These are phyloP conservation scores for Colossoma macropomum DNA, from an alignment of 2,113 vertebrate genomes.

Conservation along the genomic window DNA sequence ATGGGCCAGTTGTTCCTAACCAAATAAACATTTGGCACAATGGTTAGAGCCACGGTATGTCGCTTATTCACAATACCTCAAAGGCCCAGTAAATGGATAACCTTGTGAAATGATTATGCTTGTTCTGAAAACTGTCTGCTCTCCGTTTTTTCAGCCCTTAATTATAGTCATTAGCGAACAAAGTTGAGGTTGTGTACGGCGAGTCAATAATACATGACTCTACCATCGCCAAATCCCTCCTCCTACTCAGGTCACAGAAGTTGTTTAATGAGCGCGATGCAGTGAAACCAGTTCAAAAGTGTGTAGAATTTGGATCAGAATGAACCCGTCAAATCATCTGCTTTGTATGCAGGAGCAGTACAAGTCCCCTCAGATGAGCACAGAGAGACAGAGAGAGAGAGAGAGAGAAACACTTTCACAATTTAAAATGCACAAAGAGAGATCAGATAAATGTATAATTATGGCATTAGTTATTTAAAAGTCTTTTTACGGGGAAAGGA, in stretches of 20 bases:
- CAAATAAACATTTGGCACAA: background rate
- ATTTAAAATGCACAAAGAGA: slow-evolving; percentile 35
- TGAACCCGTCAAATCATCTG: background rate
- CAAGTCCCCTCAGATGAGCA: slow-evolving; percentile 6
- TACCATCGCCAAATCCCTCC: slow-evolving; percentile 15
- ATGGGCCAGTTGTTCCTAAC: background rate
- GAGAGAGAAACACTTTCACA: background rate
- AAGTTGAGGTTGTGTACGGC: slow-evolving; percentile 30
- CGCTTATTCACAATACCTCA: slow-evolving; percentile 30
- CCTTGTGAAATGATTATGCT: slow-evolving; percentile 44
- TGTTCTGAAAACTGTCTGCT: slow-evolving; percentile 30
- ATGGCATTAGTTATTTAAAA: slow-evolving; percentile 28
- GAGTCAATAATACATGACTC: slow-evolving; percentile 49
- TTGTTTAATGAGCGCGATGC: slow-evolving; percentile 18
- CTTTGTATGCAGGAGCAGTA: background rate
- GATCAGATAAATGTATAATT: slow-evolving; percentile 27
- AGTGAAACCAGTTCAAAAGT: slow-evolving; percentile 23
- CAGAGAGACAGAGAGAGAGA: background rate
- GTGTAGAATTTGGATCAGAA: slow-evolving; percentile 20
- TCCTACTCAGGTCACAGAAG: slow-evolving; percentile 38
- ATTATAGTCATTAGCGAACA: slow-evolving; percentile 51
- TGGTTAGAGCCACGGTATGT: background rate
- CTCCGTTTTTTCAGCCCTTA: slow-evolving; percentile 40
- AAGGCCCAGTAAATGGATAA: slow-evolving; percentile 37
- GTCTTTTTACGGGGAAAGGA: slow-evolving; percentile 1